These are phyloP conservation scores for Lithophane socia DNA, from an alignment of 2,888 invertebrate genomes.

Conservation along the genomic window DNA sequence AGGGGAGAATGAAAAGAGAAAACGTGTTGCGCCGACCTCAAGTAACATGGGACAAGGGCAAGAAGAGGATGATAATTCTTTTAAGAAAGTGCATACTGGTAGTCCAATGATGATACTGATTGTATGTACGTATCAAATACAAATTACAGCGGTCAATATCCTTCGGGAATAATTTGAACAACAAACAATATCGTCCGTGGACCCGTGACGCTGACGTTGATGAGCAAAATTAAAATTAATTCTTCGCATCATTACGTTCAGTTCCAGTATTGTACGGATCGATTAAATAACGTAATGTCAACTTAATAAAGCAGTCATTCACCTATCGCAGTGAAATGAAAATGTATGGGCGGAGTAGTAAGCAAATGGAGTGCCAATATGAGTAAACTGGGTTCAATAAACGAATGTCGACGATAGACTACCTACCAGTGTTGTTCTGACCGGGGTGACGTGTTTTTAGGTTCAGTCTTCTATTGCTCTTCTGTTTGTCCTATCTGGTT, in stretches of 20 bases:
- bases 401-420: too few relatives aligned
- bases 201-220: conserved; percentile 47
- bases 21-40: too few relatives aligned
- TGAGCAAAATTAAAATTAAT: conserved; percentile 62
- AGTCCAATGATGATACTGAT: neutral
- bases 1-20: too few relatives aligned
- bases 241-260: conserved; percentile 51
- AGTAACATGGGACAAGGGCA: too few relatives aligned
- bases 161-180: conserved; percentile 32
- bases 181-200: conserved; percentile 34
- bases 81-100: neutral
- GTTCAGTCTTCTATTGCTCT: too few relatives aligned
- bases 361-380: conserved; percentile 31
- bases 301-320: conserved; percentile 86
- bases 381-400: neutral
- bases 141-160: conserved; percentile 20
- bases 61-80: too few relatives aligned
- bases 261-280: conserved; percentile 65
- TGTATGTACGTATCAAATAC: conserved; percentile 8
- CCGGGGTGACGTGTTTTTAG: too few relatives aligned
- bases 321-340: conserved; percentile 77
- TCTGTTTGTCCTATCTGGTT: too few relatives aligned
- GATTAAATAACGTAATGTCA: conserved; percentile 82
- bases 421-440: too few relatives aligned
- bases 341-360: conserved; percentile 49